These are phyloP conservation scores for Trichopria drosophilae DNA, from an alignment of 2,888 invertebrate species.

Conservation along the genomic window DNA sequence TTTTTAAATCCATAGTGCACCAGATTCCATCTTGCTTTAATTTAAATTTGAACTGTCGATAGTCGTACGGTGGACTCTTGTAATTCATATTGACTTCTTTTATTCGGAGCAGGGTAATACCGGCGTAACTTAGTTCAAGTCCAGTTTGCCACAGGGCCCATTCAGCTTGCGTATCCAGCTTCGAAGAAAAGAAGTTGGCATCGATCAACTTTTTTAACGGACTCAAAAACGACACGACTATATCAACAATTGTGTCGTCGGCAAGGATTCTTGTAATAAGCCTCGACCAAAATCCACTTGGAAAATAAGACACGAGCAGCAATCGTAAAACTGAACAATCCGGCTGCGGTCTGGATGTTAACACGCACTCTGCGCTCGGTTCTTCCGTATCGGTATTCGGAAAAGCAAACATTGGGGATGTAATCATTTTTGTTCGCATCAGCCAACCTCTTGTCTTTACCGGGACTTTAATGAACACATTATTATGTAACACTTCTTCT, in stretches of 20 bases:
- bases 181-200: slow-evolving; percentile 65
- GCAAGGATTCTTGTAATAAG: slow-evolving; percentile 89
- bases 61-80: slow-evolving; percentile 63
- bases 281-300: slow-evolving; percentile 97
- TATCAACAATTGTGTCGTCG: slow-evolving; percentile 81
- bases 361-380: slow-evolving; percentile 53
- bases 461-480: slow-evolving; percentile 61
- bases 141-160: slow-evolving; percentile 97
- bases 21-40: slow-evolving; percentile 83
- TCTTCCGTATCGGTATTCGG: slow-evolving; percentile 38
- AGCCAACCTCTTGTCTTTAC: slow-evolving; percentile 72
- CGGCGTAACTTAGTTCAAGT: slow-evolving; percentile 80
- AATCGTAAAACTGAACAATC: slow-evolving; percentile 71
- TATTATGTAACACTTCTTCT: slow-evolving; percentile 64
- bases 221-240: slow-evolving; percentile 73
- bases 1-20: slow-evolving; percentile 79
- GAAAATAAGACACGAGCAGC: slow-evolving; percentile 94
- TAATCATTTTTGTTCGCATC: slow-evolving; percentile 62
- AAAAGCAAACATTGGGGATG: slow-evolving; percentile 57
- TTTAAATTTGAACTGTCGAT: slow-evolving; percentile 66
- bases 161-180: slow-evolving; percentile 74
- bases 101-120: slow-evolving; percentile 78
- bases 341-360: slow-evolving; percentile 61
- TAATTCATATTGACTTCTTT: slow-evolving; percentile 73
- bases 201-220: slow-evolving; percentile 72